Evolutionary conservation across 2,113 vertebrate species (phyloP), one percentile per base, ranked within the genome.

Genomic region (Trichomycterus rosablanca): DNA sequence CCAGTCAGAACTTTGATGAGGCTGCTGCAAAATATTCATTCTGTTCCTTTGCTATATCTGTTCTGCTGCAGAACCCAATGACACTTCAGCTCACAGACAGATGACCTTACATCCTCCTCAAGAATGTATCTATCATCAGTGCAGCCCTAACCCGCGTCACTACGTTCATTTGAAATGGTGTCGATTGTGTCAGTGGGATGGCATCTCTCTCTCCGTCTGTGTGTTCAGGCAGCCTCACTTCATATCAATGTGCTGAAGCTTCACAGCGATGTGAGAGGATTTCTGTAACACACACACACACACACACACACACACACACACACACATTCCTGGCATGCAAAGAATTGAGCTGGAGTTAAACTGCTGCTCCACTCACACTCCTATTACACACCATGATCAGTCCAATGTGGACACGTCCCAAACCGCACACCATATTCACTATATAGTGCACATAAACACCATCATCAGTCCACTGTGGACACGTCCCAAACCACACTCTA

Each of bases 11-110:
- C n/a, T n/a, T n/a, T n/a, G n/a, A n/a, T n/a, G n/a, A n/a, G n/a
- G n/a, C n/a, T n/a, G n/a, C n/a, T n/a, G n/a, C n/a, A n/a, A n/a
- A n/a, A n/a, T n/a, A n/a, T n/a, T n/a, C n/a, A n/a, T n/a, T n/a
- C n/a, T n/a, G n/a, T n/a, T n/a, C n/a, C n/a, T n/a, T n/a, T n/a
- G n/a, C n/a, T n/a, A n/a, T n/a, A n/a, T n/a, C n/a, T n/a, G n/a
- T n/a, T n/a, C n/a, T 80, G 50, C 82, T 80, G 14, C 10, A 42
- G 5, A 42, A 6, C 39, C 5, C 39, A 15, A 12, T n/a, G 12
- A 42, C 10, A n/a, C 39, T n/a, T 1, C 12, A 6, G 6, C 39
- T 6, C 14, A 42, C 39, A n/a, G 2, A 42, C 39, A 42, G 12
- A 42, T 18, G 26, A 43, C 40, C n/a, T n/a, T 15, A 43, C 14